These are phyloP conservation scores for Epirrhoe tristata DNA, from an alignment of 2,888 invertebrate species.

Conservation along the genomic window DNA sequence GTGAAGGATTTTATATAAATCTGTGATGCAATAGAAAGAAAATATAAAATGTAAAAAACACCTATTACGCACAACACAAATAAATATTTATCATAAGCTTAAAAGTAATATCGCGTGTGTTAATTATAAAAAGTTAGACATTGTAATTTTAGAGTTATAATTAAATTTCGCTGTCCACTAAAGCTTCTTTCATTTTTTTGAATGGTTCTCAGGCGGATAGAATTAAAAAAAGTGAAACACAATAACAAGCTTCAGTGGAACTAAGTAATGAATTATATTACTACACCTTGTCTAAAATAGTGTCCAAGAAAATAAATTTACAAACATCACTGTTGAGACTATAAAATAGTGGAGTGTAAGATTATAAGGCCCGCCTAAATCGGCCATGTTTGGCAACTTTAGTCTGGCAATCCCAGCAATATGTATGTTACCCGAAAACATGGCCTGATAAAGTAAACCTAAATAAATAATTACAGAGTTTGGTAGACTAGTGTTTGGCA, in stretches of 20 bases:
- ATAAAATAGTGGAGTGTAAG: not conserved
- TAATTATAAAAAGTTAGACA: constrained; percentile 16
- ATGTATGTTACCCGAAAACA: not conserved
- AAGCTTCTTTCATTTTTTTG: not conserved
- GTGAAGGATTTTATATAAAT: constrained; percentile 2
- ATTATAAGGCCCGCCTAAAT: not conserved
- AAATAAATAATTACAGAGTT: not conserved
- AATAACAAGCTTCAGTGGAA: not conserved
- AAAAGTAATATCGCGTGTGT: constrained; percentile 26
- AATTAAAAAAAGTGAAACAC: too few relatives aligned
- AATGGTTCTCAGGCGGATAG: not conserved
- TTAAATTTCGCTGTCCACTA: not conserved
- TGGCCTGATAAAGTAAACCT: not conserved
- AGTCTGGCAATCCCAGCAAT: too few relatives aligned
- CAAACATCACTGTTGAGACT: too few relatives aligned
- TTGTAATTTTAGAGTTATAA: constrained; percentile 12
- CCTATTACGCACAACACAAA: constrained; percentile 26
- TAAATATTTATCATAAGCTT: constrained; percentile 27
- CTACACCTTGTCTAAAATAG: not conserved
- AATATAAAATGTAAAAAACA: not conserved
- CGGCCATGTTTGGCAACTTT: too few relatives aligned
- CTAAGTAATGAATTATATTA: constrained; percentile 1
- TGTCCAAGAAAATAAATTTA: not conserved
- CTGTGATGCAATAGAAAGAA: not conserved
- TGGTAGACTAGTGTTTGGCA: constrained; percentile 10